Conservation (phyloP, 2,113 vertebrate genomes). For the Stictonetta naevosa region DNA sequence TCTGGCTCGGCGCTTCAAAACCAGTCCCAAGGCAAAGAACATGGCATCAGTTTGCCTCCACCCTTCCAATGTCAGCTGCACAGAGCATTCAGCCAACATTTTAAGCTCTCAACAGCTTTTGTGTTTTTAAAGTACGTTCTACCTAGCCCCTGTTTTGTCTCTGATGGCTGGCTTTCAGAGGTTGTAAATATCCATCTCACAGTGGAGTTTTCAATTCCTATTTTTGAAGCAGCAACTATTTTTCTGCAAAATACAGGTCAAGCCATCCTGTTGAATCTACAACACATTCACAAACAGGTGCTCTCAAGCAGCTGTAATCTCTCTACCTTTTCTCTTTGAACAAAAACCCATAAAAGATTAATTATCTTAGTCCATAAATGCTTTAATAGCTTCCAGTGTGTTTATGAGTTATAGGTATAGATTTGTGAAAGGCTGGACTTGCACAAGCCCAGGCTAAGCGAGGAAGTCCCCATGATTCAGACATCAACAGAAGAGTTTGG, state of each 20-base stretch:
- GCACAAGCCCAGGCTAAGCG: background rate
- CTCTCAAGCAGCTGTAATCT: background rate
- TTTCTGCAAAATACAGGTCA: constrained; percentile 35
- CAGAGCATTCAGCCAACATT: background rate
- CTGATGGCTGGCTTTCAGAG: constrained; percentile 29
- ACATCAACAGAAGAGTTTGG: background rate
- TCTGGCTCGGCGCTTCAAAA: background rate
- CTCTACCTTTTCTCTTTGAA: background rate
- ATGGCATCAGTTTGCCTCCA: background rate
- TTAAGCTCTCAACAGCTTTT: constrained; percentile 50
- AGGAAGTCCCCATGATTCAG: background rate
- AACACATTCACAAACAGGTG: background rate
- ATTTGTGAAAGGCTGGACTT: background rate
- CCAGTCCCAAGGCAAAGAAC: background rate
- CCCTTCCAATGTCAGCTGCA: constrained; percentile 21
- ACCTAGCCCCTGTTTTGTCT: background rate
- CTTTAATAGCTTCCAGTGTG: background rate
- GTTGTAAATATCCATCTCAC: constrained; percentile 12
- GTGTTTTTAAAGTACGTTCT: background rate
- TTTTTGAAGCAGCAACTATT: background rate
- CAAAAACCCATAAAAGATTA: background rate
- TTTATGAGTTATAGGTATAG: background rate
- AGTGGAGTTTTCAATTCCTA: background rate
- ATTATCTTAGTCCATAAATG: background rate
- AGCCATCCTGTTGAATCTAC: background rate